A percentile compares a stretch with the other conserved stretches of the same genome.
Evolutionary conservation across 1,140 invertebrate species (phyloP).

Genomic region (Scaptomyza hsui): DNA sequence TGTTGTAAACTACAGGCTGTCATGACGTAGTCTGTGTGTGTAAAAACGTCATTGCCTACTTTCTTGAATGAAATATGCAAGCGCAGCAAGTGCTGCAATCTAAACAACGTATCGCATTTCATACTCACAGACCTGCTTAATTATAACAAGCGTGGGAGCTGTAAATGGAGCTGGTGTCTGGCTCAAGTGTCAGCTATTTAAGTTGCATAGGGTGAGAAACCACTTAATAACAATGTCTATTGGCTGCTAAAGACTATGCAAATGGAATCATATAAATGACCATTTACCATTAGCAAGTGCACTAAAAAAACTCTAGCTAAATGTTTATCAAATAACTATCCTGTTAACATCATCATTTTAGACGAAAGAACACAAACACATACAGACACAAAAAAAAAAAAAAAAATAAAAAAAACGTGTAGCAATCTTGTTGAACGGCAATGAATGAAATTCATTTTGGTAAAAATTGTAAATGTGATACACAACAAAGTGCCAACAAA

Average conservation of each 20-base stretch:
- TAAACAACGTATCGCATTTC: constrained; percentile 16
- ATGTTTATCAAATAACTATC: constrained; percentile 39
- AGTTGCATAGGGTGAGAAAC: background rate
- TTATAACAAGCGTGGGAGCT: background rate
- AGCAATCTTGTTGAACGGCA: constrained; percentile 10
- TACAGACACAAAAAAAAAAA: no score
- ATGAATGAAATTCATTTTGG: constrained; percentile 39
- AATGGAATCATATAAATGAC: background rate
- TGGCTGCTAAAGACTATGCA: background rate
- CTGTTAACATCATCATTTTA: constrained; percentile 32
- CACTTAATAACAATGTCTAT: background rate
- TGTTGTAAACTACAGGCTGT: constrained; percentile 34
- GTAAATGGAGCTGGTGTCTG: background rate
- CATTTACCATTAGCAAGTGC: background rate
- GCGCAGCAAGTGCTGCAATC: constrained; percentile 16
- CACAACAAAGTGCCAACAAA: constrained; percentile 27
- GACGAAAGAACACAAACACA: constrained; percentile 8
- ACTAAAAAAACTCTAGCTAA: background rate
- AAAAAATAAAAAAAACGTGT: constrained; percentile 19
- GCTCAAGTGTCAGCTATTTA: background rate
- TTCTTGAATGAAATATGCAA: constrained; percentile 46
- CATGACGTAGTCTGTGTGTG: constrained; percentile 4
- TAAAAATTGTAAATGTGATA: constrained; percentile 20
- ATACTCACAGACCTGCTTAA: background rate
- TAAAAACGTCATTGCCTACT: constrained; percentile 41